Conservation (phyloP, 2,888 invertebrate genomes). For the Homarus gammarus region DNA sequence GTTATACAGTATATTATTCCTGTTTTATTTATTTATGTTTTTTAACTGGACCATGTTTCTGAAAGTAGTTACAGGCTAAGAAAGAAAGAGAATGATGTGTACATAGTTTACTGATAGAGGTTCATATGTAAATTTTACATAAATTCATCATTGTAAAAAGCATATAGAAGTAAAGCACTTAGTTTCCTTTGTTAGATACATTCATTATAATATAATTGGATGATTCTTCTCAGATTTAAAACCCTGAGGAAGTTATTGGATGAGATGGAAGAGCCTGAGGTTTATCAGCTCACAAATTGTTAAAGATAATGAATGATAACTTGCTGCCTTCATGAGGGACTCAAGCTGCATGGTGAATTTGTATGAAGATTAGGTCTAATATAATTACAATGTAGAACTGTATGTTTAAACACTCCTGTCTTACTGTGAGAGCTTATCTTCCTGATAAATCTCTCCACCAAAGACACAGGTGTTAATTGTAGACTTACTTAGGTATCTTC, state of each 20-base stretch:
- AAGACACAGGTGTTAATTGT: conserved; percentile 9
- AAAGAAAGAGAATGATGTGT: conserved; percentile 28
- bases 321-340: conserved; percentile 41
- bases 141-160: conserved; percentile 61
- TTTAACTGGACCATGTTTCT: neutral
- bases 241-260: neutral
- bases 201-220: conserved; percentile 28
- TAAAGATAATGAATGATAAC: conserved; percentile 6
- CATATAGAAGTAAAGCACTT: conserved; percentile 19
- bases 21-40: neutral
- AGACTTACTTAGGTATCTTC: conserved; percentile 14
- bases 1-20: neutral
- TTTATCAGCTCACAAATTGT: neutral
- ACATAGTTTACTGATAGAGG: conserved; percentile 38
- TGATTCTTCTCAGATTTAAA: neutral
- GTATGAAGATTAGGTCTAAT: conserved; percentile 17
- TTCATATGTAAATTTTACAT: conserved; percentile 65
- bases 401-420: neutral
- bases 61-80: conserved; percentile 4
- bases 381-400: conserved; percentile 4
- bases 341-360: conserved; percentile 45
- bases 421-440: neutral
- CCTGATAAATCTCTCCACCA: neutral
- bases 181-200: conserved; percentile 23
- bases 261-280: neutral